Evolutionary conservation across 2,113 vertebrate species (phyloP), one percentile per base, ranked within the genome.

Genomic region (Trogon surrucura): DNA sequence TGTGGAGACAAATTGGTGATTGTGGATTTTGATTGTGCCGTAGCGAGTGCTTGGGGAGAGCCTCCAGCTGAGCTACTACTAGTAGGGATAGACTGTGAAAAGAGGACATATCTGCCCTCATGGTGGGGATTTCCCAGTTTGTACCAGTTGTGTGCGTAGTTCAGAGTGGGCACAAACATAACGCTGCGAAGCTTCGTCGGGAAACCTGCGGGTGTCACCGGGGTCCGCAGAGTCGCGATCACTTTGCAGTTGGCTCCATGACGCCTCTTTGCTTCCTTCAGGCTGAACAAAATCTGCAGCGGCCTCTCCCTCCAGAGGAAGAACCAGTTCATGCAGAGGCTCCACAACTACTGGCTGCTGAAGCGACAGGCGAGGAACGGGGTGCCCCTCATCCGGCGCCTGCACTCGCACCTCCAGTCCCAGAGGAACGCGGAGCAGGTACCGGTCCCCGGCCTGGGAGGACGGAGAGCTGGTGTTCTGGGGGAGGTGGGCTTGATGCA

Each of bases 301-400:
- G 99, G 99, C 95, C 98, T 99, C 51, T 96, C 98, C 80, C 95
- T 99, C 92, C 99, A 99, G 97, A 99, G 97, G 97, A 99, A 99
- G 98, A 99, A 97, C 96, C 99, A 99, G 95, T 99, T 99, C 97
- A 99, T 99, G 98, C 99, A 99, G 95, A 97, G 99, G 94, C 98
- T 99, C 71, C 99, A 99, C 96, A 99, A 94, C 96, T 99, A 99
- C 97, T 99, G 99, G 99, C 98, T 99, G 84, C 96, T 99, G 96
- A 99, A 99, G 95, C 98, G 99, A 19, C 99, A 99, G 97, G 99
- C 99, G 0, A 98, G 99, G 96, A 99, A 99, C 1, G 99, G 99
- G 19, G 98, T 99, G 57, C 99, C 99, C 21, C 98, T 99, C 74
- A 98, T 99, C 89, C 98, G 99, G 14, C 98, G 98, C 77, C 97